A percentile compares a stretch with the other conserved stretches of the same genome.
phyloP scores from a whole-genome alignment of 2,797 vertebrate species.

The Telmatherina bonti region DNA sequence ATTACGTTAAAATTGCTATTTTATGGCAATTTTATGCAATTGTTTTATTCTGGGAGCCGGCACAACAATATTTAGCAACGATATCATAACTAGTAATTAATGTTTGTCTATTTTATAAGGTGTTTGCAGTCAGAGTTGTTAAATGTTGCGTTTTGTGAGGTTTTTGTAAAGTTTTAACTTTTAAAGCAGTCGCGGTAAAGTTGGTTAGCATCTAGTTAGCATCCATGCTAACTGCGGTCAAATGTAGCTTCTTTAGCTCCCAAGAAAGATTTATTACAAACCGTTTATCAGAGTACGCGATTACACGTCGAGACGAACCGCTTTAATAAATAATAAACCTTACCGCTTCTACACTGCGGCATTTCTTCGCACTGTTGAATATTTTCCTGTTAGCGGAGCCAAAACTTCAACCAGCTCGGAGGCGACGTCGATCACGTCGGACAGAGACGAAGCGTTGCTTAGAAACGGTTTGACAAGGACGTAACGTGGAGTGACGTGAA shows the following conservation, averaged over 20 bases:
- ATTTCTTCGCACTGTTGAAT: constrained; percentile 1
- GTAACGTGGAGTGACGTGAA: background rate
- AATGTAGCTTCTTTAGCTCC: background rate
- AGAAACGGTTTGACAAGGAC: background rate
- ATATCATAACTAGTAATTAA: no score
- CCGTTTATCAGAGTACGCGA: background rate
- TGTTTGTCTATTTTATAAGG: rapidly evolving
- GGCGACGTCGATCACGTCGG: no score
- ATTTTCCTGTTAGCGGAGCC: background rate
- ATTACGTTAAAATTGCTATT: no score
- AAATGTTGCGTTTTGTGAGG: no score
- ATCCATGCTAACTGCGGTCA: constrained; percentile 14
- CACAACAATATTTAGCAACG: no score
- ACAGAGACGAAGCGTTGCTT: background rate
- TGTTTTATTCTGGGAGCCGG: no score
- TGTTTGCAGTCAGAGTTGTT: no score
- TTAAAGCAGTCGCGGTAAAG: background rate
- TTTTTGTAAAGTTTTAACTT: background rate
- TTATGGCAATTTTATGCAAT: no score
- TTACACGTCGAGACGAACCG: background rate
- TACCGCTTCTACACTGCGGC: constrained; percentile 21
- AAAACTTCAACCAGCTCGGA: background rate
- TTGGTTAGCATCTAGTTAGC: no score
- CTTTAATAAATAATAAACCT: background rate
- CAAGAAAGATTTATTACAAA: background rate